Conservation (phyloP, 2,888 invertebrate genomes). For the Chalcis sispes region DNA sequence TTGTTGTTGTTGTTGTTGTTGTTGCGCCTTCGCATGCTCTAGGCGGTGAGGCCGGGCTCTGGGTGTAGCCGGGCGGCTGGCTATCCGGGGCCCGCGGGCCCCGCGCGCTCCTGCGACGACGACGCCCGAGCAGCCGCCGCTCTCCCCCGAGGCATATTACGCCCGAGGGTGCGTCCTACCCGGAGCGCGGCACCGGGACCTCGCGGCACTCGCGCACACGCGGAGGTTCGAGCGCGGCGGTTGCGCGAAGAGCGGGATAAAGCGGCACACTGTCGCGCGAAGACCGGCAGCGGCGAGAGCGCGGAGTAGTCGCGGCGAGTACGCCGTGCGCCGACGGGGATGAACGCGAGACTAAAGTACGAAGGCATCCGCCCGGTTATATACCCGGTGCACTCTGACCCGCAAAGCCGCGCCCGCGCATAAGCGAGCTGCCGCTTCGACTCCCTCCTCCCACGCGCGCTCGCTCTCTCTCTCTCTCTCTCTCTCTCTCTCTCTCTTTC, state of each 20-base stretch:
- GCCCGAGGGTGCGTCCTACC: too few species aligned
- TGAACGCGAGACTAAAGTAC: constrained; percentile 73
- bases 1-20: constrained; percentile 55
- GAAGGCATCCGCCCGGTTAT: constrained; percentile 74
- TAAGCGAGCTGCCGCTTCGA: constrained; percentile 64
- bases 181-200: background rate
- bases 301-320: constrained; percentile 36
- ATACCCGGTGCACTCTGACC: constrained; percentile 75
- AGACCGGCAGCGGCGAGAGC: background rate
- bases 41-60: constrained; percentile 18
- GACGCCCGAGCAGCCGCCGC: background rate
- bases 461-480: constrained; percentile 56
- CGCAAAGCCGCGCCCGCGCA: constrained; percentile 75
- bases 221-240: too few species aligned
- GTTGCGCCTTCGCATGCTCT: constrained; percentile 65
- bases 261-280: background rate
- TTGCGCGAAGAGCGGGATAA: background rate
- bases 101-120: background rate
- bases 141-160: background rate
- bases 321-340: constrained; percentile 65
- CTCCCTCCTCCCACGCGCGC: constrained; percentile 61
- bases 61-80: background rate
- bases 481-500: background rate
- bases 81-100: background rate
- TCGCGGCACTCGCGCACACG: too few species aligned